Base-by-base conservation (phyloP, 2,888 invertebrate genomes). In the Perdita meconis region DNA sequence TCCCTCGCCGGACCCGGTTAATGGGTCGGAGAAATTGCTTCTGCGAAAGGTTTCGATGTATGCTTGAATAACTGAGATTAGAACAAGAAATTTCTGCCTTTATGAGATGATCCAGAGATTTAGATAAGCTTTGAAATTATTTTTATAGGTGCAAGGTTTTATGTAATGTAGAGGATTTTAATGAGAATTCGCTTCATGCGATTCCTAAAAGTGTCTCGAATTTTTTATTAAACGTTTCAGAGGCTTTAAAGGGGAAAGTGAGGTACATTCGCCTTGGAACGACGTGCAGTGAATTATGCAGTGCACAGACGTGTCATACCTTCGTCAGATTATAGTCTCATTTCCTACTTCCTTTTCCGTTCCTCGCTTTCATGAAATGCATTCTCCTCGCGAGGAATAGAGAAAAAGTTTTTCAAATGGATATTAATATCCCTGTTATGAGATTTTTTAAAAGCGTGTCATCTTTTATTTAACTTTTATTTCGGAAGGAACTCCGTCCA, bases 241-340 rank as follows among this genome's bases (percentile, higher is more conserved):
- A 47, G 47, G n/a, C n/a, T 22, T 47, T 3, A 0, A 10, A 19
- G 19, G 22, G 47, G 19, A 47, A 47, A 8, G 22, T 22, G 19
- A 2, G 16, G 1, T 22, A 47, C 0, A 3, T 22, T 47, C 10
- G 47, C 10, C 47, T 47, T 19, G 12, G 19, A 10, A 19, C 2
- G 47, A 47, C 19, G 47, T 10, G 47, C 47, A 19, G 47, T 22
- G 19, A 47, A 47, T 47, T 47, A 47, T 47, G 16, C 19, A 22
- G 2, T 19, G 19, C 44, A 22, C 22, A 22, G 19, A 47, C 16
- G 47, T 47, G 47, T 47, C 47, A 12, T 47, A 19, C 22, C 16
- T 47, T 47, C 19, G 47, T 22, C 47, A 47, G 12, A 47, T 47
- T 19, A 47, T 47, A 10, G 47, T 22, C 47, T 19, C 47, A 19